Evolutionary conservation across 2,113 vertebrate genomes (phyloP).

Genomic region (Odobenus rosmarus): DNA sequence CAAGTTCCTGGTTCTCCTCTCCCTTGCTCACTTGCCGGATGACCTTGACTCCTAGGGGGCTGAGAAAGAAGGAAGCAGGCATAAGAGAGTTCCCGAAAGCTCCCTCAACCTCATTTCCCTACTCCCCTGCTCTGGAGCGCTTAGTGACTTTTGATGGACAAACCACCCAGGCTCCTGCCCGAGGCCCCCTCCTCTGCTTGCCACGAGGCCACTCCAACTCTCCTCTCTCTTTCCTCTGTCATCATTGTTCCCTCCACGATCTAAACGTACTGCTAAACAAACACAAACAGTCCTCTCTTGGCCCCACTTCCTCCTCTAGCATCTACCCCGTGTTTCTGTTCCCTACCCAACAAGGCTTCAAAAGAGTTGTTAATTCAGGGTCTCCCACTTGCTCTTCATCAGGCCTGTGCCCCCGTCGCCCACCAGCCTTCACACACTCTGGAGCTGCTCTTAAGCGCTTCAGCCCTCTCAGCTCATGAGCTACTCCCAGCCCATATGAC

Average conservation of each 20-base stretch:
- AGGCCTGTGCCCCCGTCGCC: background rate
- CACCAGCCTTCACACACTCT: background rate
- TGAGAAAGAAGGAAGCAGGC: background rate
- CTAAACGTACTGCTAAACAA: background rate
- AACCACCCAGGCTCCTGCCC: too few species aligned
- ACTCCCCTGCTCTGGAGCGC: rapidly evolving
- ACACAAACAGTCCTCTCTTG: background rate
- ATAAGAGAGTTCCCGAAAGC: background rate
- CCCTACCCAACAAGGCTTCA: background rate
- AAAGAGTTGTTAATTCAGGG: background rate
- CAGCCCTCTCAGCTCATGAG: background rate
- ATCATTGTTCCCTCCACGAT: background rate
- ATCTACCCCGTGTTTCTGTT: background rate
- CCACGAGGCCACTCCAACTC: background rate
- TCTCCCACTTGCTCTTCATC: background rate
- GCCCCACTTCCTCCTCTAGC: background rate
- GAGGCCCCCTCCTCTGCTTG: background rate
- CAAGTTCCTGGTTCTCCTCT: too few species aligned
- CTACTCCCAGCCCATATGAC: background rate
- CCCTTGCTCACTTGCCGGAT: background rate
- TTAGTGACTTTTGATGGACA: rapidly evolving
- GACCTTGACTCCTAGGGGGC: background rate
- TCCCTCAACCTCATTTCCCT: background rate
- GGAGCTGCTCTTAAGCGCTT: too few species aligned
- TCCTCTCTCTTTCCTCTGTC: background rate